Percentiles rank a stretch among this genome's conserved stretches.
Evolutionary conservation across 2,113 vertebrate species (phyloP).

Genomic region (Actinemys pallida): DNA sequence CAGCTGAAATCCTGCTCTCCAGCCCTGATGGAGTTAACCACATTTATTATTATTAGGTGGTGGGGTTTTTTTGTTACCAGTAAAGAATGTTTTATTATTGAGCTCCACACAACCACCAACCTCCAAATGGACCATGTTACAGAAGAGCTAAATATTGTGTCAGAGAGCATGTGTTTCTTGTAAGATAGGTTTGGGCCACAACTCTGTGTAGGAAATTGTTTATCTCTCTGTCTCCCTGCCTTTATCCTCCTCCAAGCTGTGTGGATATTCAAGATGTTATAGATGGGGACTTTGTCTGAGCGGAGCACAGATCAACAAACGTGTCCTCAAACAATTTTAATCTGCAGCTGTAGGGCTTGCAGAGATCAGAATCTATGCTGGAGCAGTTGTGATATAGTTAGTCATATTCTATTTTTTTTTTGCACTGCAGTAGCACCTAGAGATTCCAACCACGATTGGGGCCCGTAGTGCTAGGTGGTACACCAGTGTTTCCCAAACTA

Average conservation of each 20-base stretch:
- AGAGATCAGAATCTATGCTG: neutral
- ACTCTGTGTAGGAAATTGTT: conserved; percentile 71
- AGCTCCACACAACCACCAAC: conserved; percentile 80
- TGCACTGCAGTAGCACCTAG: neutral
- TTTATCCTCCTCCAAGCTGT: conserved; percentile 37
- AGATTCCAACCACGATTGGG: neutral
- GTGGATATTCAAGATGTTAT: neutral
- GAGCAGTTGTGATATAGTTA: neutral
- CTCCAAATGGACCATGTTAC: conserved; percentile 82
- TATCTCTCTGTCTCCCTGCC: conserved; percentile 48
- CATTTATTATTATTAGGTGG: neutral
- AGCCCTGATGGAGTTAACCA: conserved; percentile 67
- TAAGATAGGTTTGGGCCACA: conserved; percentile 69
- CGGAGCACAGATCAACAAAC: neutral
- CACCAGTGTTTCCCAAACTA: too few relatives aligned
- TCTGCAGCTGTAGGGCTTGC: accelerated
- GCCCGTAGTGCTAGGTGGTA: neutral
- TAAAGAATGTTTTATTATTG: conserved; percentile 74
- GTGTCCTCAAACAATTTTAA: too few relatives aligned
- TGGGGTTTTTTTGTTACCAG: conserved; percentile 31
- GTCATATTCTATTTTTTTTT: neutral
- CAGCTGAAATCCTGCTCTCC: accelerated
- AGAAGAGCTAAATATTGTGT: conserved; percentile 76
- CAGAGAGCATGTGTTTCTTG: conserved; percentile 83
- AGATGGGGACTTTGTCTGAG: neutral